phyloP scores from a whole-genome alignment of 2,797 vertebrate species.

The Zenarchopterus dispar region DNA sequence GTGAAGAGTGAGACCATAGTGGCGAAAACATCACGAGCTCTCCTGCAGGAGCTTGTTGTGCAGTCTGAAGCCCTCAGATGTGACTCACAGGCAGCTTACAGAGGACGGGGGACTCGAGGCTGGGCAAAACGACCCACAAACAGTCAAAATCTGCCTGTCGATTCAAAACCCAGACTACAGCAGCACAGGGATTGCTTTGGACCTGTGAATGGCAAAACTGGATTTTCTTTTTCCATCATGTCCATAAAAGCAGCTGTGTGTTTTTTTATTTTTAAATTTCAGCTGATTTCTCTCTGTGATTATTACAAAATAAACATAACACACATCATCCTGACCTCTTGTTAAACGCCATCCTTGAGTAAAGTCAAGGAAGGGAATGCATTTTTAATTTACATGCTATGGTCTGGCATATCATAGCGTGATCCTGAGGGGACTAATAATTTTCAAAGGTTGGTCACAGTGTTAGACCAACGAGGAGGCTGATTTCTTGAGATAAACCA shows the following conservation, averaged over 20 bases:
- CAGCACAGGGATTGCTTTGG: conserved; percentile 80
- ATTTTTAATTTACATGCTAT: conserved; percentile 38
- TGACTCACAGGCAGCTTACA: conserved; percentile 74
- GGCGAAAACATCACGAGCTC: conserved; percentile 78
- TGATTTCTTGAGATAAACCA: conserved; percentile 56
- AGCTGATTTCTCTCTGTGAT: conserved; percentile 20
- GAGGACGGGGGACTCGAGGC: conserved; percentile 66
- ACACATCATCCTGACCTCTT: conserved; percentile 60
- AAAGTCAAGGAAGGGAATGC: conserved; percentile 43
- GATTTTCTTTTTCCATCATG: conserved; percentile 40
- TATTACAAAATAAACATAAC: conserved; percentile 56
- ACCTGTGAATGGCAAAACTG: conserved; percentile 70
- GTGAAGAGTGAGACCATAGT: conserved; percentile 83
- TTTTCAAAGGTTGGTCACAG: conserved; percentile 37
- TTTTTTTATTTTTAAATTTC: background rate
- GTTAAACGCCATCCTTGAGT: conserved; percentile 45
- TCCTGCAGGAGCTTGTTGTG: conserved; percentile 74
- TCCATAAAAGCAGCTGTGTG: conserved; percentile 42
- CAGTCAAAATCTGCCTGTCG: conserved; percentile 46
- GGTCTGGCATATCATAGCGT: conserved; percentile 59
- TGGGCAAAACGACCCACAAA: conserved; percentile 60
- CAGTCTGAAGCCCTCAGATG: conserved; percentile 75
- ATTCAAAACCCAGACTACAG: conserved; percentile 61
- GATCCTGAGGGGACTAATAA: conserved; percentile 56
- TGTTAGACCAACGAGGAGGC: conserved; percentile 42